Conservation (phyloP, 2,113 vertebrate species). For the Oreotragus oreotragus region DNA sequence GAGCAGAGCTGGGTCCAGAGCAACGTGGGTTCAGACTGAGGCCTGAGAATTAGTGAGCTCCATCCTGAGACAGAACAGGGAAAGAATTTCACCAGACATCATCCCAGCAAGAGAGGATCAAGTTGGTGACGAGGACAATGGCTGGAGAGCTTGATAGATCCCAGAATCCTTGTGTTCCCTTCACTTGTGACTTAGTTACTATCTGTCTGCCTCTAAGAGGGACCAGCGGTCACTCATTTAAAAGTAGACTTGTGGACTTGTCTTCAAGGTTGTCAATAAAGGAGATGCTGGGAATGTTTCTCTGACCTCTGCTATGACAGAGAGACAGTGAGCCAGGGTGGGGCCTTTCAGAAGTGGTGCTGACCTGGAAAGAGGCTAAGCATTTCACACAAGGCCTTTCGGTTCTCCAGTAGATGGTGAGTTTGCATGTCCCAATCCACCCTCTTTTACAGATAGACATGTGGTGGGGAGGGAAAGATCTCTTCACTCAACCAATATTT, state of each 20-base stretch:
- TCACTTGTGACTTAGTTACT: background rate
- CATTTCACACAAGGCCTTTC: background rate
- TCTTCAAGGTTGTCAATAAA: background rate
- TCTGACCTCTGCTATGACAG: background rate
- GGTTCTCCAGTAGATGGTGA: background rate
- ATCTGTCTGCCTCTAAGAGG: background rate
- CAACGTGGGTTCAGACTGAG: background rate
- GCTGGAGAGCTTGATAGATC: background rate
- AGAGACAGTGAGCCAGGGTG: background rate
- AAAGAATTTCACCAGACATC: background rate
- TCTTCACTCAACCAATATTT: background rate
- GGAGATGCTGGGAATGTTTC: background rate
- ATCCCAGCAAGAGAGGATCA: background rate
- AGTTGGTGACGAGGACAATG: rapidly evolving
- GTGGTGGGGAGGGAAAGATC: background rate
- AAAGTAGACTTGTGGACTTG: background rate
- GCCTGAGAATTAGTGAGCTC: background rate
- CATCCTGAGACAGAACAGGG: background rate
- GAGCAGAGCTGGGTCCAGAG: too few relatives aligned
- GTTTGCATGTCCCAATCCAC: too few relatives aligned
- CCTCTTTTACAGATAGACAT: background rate
- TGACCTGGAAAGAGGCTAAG: background rate
- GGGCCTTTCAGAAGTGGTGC: background rate
- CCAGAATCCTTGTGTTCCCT: background rate
- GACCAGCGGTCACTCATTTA: background rate